Percentiles rank a stretch among this genome's conserved stretches.
Evolutionary conservation across 2,797 vertebrate genomes (phyloP).

Genomic region (Tinamus major): DNA sequence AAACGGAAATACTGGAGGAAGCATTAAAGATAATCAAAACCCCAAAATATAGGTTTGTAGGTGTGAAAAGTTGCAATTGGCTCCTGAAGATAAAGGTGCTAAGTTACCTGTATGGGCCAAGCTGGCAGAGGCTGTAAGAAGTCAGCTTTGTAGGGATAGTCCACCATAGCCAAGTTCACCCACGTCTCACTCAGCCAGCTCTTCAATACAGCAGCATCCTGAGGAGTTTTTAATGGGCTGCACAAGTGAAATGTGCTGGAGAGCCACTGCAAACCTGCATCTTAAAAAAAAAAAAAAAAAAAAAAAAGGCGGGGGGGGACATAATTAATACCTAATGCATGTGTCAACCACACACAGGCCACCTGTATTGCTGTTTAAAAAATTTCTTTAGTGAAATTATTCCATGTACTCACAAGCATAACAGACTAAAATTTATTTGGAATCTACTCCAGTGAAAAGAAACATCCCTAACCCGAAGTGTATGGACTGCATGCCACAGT

Average conservation of each 20-base stretch:
- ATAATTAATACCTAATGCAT: not conserved
- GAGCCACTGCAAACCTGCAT: slow-evolving; percentile 88
- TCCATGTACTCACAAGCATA: not conserved
- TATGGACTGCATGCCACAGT: not conserved
- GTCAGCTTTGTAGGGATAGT: slow-evolving; percentile 93
- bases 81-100: not conserved
- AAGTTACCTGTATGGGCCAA: slow-evolving; percentile 93
- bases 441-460: not conserved
- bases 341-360: not conserved
- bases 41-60: not conserved
- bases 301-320: not conserved
- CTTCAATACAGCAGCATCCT: slow-evolving; percentile 83
- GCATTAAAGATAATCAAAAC: slow-evolving; percentile 41
- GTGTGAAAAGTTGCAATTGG: not conserved
- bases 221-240: slow-evolving; percentile 79
- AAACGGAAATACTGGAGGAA: slow-evolving; percentile 39
- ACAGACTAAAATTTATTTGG: not conserved
- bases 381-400: not conserved
- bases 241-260: slow-evolving; percentile 88
- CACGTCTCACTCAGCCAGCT: slow-evolving; percentile 93
- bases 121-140: slow-evolving; percentile 94
- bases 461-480: not conserved
- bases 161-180: slow-evolving; percentile 95
- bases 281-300: slow-evolving; percentile 71
- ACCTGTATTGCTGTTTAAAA: not conserved